Evolutionary conservation across 2,113 vertebrate genomes (phyloP), one percentile per base, ranked within the genome.

Genomic region (Petromus typicus): DNA sequence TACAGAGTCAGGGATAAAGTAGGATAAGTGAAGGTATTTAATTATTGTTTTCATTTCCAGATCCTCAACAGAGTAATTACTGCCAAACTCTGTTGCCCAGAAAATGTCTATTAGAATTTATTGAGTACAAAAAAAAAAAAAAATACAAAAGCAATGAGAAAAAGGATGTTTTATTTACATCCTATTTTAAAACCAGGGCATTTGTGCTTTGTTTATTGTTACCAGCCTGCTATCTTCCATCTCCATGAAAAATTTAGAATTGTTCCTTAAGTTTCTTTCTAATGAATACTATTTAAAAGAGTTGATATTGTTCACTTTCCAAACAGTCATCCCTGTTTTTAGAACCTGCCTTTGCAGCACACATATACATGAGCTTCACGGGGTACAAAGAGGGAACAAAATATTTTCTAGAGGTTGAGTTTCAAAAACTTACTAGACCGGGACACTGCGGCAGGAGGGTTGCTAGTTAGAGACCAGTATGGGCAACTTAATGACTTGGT

Each of bases 11-110:
- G 37, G 97, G 86, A 95, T 96, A 91, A 98, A 96, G 40, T 66
- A 86, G 89, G 78, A 94, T 93, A 95, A 79, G 61, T 34, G 80
- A 84, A 97, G 96, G 56, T 90, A 97, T 96, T 98, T 98, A 95
- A 96, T 95, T 92, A 91, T 30, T 0, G 7, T 96, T 98, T 96
- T 95, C 79, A 96, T 27, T 97, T 93, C 63, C 89, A 96, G n/a
- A 91, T 85, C 66, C 89, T 95, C 96, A 96, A 54, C 45, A 93
- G 64, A 96, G 87, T 86, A 97, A 94, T 30, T 95, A 71, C 73
- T 96, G 78, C 56, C 88, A 93, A 96, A 92, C 61, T 95, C 11
- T 91, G 76, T 84, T 96, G 87, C 89, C 76, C 78, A 95, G 96
- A 97, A 97, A 97, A 92, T 16, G 75, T 86, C 89, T 45, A 79